Conservation (phyloP, 2,797 vertebrate species). For the Gobionotothen gibberifrons region DNA sequence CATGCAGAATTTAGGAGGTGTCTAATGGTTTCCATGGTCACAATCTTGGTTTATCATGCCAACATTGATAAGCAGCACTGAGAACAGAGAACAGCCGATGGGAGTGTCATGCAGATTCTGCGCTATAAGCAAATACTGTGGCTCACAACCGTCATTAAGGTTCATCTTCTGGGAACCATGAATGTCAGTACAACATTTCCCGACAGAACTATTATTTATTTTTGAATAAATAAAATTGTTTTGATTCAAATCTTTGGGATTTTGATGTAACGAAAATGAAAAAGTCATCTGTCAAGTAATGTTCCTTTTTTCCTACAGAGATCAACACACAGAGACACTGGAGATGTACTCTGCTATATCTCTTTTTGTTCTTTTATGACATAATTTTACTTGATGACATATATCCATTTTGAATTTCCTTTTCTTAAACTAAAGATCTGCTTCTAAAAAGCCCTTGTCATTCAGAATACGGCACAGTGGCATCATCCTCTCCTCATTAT, state of each 20-base stretch:
- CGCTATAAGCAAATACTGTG: neutral
- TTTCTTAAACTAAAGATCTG: constrained; percentile 10
- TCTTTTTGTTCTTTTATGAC: constrained; percentile 41
- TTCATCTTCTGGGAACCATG: neutral
- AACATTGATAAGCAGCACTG: no score
- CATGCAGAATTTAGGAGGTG: no score
- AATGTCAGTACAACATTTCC: neutral
- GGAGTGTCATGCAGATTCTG: no score
- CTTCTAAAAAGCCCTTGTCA: constrained; percentile 28
- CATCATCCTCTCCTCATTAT: constrained; percentile 8
- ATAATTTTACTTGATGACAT: constrained; percentile 33
- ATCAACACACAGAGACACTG: constrained; percentile 6
- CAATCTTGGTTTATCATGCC: no score
- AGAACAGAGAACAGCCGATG: no score
- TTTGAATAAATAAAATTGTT: no score
- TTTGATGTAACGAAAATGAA: neutral
- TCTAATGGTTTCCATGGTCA: no score
- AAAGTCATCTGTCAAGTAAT: neutral
- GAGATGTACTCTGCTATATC: constrained; percentile 17
- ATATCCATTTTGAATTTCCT: constrained; percentile 50
- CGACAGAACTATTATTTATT: no score
- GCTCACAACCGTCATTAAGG: neutral
- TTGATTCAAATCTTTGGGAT: neutral
- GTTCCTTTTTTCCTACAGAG: neutral
- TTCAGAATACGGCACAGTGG: neutral